Evolutionary conservation across 2,888 invertebrate genomes (phyloP).

Genomic region (Alviniconcha strummeri): DNA sequence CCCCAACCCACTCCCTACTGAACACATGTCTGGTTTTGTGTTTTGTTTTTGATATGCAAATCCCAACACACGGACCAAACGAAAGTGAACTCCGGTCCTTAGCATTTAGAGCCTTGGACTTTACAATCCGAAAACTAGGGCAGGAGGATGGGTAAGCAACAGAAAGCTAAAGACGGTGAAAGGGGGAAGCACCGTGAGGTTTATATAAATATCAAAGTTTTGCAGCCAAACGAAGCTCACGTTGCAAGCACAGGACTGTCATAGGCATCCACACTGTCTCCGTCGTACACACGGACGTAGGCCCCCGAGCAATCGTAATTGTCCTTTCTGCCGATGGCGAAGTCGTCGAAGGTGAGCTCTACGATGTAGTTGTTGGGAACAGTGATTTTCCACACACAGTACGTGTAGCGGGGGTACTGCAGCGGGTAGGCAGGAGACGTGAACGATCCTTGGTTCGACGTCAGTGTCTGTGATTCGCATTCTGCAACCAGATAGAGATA

Average conservation of each 20-base stretch:
- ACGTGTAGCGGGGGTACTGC: neutral
- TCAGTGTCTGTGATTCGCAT: neutral
- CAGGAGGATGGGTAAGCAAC: neutral
- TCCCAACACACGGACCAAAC: no score
- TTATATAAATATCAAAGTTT: no score
- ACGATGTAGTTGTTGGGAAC: neutral
- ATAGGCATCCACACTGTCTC: neutral
- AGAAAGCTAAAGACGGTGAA: rapidly evolving
- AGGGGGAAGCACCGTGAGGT: no score
- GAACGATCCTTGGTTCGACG: neutral
- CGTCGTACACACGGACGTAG: neutral
- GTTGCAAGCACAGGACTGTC: neutral
- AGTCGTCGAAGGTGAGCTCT: constrained; percentile 2
- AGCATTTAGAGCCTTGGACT: no score
- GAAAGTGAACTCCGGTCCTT: no score
- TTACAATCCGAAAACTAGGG: neutral
- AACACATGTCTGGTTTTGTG: no score
- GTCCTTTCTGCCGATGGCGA: neutral
- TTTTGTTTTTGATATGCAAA: no score
- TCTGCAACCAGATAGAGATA: no score
- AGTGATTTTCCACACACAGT: constrained; percentile 7
- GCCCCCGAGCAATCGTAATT: neutral
- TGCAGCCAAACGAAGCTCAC: neutral
- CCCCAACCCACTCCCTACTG: no score
- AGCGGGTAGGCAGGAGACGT: constrained; percentile 4